A percentile compares a stretch with the other conserved stretches of the same genome.
Conservation (phyloP, 2,888 invertebrate genomes). For the Bhutanitis thaidina region DNA sequence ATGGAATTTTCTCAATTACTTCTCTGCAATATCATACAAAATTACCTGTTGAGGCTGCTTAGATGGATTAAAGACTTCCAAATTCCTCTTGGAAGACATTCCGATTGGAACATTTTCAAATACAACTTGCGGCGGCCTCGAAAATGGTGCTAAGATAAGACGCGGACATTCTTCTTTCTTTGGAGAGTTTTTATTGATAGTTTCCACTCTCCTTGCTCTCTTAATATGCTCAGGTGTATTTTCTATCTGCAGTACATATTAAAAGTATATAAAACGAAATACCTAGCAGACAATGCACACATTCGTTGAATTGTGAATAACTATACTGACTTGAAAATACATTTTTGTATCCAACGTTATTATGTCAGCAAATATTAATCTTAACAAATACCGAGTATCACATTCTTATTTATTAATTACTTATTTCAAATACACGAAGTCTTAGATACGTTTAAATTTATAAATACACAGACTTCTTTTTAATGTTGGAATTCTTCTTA, state of each 20-base stretch:
- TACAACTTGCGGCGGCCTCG: slow-evolving; percentile 82
- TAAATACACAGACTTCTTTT: no score
- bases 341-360: slow-evolving; percentile 28
- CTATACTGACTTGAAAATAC: slow-evolving; percentile 53
- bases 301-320: not conserved
- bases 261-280: not conserved
- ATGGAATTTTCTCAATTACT: no score
- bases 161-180: slow-evolving; percentile 66
- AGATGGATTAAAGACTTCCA: slow-evolving; percentile 81
- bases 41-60: slow-evolving; percentile 61
- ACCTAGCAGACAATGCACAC: not conserved
- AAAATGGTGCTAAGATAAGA: slow-evolving; percentile 83
- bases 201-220: slow-evolving; percentile 50
- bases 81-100: slow-evolving; percentile 67
- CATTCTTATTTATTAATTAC: no score
- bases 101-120: slow-evolving; percentile 84
- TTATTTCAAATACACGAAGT: no score
- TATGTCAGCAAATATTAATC: no score
- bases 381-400: no score
- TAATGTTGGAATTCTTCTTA: no score
- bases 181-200: slow-evolving; percentile 43
- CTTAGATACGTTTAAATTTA: no score
- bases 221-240: slow-evolving; percentile 70
- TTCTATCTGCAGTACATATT: slow-evolving; percentile 55
- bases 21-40: not conserved